Base-by-base conservation (phyloP, 2,113 vertebrate genomes). In the Neogobius melanostomus region DNA sequence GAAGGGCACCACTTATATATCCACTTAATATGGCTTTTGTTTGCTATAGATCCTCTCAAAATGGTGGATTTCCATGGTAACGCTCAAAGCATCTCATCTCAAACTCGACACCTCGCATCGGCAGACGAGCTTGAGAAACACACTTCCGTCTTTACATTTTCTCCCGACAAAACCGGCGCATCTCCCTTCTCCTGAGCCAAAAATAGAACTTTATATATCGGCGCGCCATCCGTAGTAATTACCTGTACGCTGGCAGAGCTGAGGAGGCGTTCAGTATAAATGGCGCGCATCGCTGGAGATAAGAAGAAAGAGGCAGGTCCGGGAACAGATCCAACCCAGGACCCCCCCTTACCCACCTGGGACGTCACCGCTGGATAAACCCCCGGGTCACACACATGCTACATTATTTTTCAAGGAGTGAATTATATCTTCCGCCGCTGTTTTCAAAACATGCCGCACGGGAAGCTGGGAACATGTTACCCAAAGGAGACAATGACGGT, bases 321-420 rank as follows among this genome's bases (percentile, higher is more conserved):
- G 77, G 82, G 84, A 85, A 80, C 21, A 1, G 11, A 81, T 84
- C 61, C 77, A 82, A 81, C 17, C 79, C 71, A 66, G 64, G 57
- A 8, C 64, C 61, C 77, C 74, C 21, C 73, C 77, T 79, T 57
- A 60, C 72, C 75, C 82, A 81, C 84, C 75, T 84, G 79, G 66
- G 74, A 75, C 75, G 71, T 57, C 46, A 76, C 49, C 16, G 70
- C 47, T 42, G 67, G 74, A 44, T 16, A 48, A 81, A 52, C 3
- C 17, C 50, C 74, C 45, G 60, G 83, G 84, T 75, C 6, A 61
- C 69, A 77, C 75, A 75, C 64, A 67, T 72, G 14, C 74, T 76
- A 80, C 80, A 66, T 21, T 72, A 78, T 57, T 76, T 86, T 80
- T 60, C 49, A 68, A 57, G 46, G 42, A 56, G 67, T 78, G 28